Evolutionary conservation across 2,113 vertebrate genomes (phyloP).

Genomic region (Erythrolamprus reginae): DNA sequence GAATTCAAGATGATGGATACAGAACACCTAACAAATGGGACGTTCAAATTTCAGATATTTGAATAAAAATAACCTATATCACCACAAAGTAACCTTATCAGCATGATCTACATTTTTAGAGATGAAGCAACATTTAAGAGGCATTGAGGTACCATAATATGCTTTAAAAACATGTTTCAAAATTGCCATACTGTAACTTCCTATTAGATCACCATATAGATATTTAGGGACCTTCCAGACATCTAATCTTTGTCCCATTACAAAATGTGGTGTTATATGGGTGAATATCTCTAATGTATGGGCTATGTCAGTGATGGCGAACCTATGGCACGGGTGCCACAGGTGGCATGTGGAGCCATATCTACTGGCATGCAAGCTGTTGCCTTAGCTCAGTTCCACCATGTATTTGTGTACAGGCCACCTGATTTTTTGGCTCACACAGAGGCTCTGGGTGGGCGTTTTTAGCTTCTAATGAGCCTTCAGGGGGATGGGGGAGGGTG

Average conservation of each 20-base stretch:
- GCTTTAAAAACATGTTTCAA: constrained; percentile 69
- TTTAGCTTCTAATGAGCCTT: no score
- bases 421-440: no score
- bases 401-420: no score
- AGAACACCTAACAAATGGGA: constrained; percentile 79
- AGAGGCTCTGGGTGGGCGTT: no score
- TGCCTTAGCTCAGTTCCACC: no score
- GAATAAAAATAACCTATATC: constrained; percentile 69
- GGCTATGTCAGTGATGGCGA: no score
- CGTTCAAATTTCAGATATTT: constrained; percentile 80
- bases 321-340: no score
- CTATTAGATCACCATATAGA: constrained; percentile 69
- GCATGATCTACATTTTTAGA: constrained; percentile 73
- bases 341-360: no score
- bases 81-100: constrained; percentile 65
- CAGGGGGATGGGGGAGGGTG: no score
- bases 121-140: constrained; percentile 65
- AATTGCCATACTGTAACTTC: constrained; percentile 67
- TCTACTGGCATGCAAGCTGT: no score
- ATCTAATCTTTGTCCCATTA: constrained; percentile 69
- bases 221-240: constrained; percentile 70
- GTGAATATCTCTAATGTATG: constrained; percentile 74
- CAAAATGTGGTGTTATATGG: constrained; percentile 74
- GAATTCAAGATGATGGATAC: constrained; percentile 87
- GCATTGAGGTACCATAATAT: constrained; percentile 67